phyloP scores from a whole-genome alignment of 2,888 invertebrate species.

The Sepioteuthis lessoniana region DNA sequence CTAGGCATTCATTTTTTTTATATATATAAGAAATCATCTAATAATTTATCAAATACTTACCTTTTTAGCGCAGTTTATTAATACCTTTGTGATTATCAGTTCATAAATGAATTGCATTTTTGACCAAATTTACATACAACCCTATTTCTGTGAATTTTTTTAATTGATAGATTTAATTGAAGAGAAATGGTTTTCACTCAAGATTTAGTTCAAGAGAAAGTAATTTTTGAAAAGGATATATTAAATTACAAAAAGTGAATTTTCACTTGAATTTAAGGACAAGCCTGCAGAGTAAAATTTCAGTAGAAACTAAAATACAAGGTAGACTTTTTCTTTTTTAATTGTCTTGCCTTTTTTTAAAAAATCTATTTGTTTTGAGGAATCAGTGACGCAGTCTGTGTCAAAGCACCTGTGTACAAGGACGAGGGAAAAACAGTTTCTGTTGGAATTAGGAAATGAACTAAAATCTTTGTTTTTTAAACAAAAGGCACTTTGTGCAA shows the following conservation, averaged over 20 bases:
- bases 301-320: background rate
- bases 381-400: background rate
- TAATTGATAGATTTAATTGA: no score
- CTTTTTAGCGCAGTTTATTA: no score
- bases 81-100: no score
- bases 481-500: conserved; percentile 1
- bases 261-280: background rate
- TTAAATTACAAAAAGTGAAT: background rate
- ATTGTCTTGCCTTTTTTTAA: background rate
- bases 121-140: no score
- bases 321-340: background rate
- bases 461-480: conserved; percentile 37
- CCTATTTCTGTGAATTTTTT: no score
- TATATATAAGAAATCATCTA: no score
- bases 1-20: no score
- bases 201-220: background rate
- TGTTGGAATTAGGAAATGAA: conserved; percentile 42
- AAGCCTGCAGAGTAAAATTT: background rate
- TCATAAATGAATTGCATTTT: no score
- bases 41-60: no score
- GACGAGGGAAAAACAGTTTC: conserved; percentile 36
- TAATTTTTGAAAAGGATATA: background rate
- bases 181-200: background rate
- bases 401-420: conserved; percentile 33
- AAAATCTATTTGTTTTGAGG: background rate